These are phyloP conservation scores for Scaptomyza parva DNA, from an alignment of 2,888 invertebrate genomes.

Conservation along the genomic window DNA sequence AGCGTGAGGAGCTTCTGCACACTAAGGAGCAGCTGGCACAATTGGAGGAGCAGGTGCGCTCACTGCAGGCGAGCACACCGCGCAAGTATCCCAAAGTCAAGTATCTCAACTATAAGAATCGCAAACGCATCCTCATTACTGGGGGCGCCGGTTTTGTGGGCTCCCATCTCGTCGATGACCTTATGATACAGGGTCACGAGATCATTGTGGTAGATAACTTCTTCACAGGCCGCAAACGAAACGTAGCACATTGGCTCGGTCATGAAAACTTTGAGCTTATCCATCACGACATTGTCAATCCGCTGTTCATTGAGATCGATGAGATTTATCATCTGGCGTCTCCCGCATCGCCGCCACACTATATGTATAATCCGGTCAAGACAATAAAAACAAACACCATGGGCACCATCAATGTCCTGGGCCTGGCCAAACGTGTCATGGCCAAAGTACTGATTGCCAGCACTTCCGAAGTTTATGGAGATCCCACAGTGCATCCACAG, in stretches of 20 bases:
- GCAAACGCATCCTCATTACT: constrained; percentile 97
- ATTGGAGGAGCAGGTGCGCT: constrained; percentile 90
- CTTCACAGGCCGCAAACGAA: constrained; percentile 98
- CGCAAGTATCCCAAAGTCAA: constrained; percentile 96
- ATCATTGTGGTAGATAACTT: constrained; percentile 99
- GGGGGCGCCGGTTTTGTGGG: constrained; percentile 99
- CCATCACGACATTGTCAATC: constrained; percentile 99
- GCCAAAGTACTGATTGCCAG: constrained; percentile 98
- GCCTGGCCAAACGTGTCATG: constrained; percentile 95
- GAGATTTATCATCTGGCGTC: constrained; percentile 99
- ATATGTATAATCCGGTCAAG: constrained; percentile 99
- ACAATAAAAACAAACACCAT: constrained; percentile 99
- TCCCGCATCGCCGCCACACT: constrained; percentile 99
- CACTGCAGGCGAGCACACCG: constrained; percentile 90
- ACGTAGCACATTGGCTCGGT: constrained; percentile 99
- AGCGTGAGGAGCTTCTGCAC: constrained; percentile 86
- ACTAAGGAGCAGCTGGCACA: constrained; percentile 88
- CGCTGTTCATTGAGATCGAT: constrained; percentile 98
- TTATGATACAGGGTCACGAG: constrained; percentile 98
- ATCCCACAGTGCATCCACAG: constrained; percentile 99
- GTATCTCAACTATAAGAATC: constrained; percentile 95
- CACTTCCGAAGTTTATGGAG: constrained; percentile 99
- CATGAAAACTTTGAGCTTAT: constrained; percentile 99
- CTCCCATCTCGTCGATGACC: constrained; percentile 97
- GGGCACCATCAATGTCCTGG: constrained; percentile 96